Percentiles rank a stretch among this genome's conserved stretches.
Conservation (phyloP, 2,888 invertebrate species). For the Dicycla oo region DNA sequence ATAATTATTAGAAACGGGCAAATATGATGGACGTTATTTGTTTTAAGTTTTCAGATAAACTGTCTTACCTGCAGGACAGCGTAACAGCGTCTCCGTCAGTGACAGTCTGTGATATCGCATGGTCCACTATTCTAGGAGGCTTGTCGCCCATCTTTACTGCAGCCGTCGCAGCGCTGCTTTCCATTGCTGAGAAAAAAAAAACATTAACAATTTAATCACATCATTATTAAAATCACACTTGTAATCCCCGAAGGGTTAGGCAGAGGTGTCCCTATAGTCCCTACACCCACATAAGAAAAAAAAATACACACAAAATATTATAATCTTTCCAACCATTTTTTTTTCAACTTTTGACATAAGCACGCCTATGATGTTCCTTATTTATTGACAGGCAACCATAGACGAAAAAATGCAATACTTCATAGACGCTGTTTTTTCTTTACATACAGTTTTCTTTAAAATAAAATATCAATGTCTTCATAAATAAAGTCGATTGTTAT, state of each 20-base stretch:
- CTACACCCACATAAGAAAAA: neutral
- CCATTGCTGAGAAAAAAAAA: slow-evolving; percentile 90
- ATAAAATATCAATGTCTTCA: no score
- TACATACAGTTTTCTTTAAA: no score
- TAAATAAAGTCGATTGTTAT: no score
- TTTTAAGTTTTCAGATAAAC: neutral
- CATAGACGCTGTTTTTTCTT: no score
- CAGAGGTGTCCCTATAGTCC: neutral
- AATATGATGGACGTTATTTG: neutral
- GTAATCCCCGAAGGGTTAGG: neutral
- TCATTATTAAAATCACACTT: neutral
- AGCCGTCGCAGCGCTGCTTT: slow-evolving; percentile 85
- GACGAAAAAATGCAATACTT: no score
- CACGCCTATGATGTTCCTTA: no score
- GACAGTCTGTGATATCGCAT: slow-evolving; percentile 94
- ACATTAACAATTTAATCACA: neutral
- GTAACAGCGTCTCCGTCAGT: slow-evolving; percentile 97
- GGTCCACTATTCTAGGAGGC: slow-evolving; percentile 96
- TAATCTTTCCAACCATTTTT: no score
- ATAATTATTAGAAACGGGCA: neutral
- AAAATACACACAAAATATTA: no score
- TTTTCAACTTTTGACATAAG: no score
- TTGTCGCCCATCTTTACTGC: slow-evolving; percentile 92
- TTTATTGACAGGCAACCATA: no score
- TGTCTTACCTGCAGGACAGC: slow-evolving; percentile 92